phyloP scores from a whole-genome alignment of 2,888 invertebrate genomes.

The Gisinianus flammeolus region DNA sequence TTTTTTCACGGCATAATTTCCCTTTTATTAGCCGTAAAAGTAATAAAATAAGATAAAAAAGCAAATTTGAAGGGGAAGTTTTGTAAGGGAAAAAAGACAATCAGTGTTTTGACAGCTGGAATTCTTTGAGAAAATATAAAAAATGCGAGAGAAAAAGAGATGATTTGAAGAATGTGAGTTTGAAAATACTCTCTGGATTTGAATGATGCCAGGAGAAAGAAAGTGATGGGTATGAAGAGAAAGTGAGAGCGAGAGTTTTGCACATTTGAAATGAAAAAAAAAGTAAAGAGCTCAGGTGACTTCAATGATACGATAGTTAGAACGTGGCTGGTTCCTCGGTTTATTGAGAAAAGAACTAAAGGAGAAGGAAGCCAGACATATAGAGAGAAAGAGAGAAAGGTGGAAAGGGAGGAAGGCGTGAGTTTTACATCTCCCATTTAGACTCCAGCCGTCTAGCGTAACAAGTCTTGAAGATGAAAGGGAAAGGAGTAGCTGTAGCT shows the following conservation, averaged over 20 bases:
- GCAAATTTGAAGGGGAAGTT: no score
- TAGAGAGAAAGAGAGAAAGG: no score
- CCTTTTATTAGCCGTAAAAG: no score
- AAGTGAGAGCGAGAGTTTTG: background rate
- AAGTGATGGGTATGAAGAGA: background rate
- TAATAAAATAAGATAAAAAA: no score
- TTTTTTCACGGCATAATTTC: no score
- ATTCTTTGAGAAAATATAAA: background rate
- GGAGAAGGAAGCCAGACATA: no score
- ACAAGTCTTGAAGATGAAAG: constrained; percentile 11
- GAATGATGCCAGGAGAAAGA: background rate
- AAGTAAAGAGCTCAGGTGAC: constrained; percentile 15
- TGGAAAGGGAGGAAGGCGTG: no score
- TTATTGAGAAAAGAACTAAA: background rate
- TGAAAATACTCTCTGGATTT: no score
- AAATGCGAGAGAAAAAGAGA: no score
- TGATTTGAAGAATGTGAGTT: no score
- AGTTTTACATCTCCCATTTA: no score
- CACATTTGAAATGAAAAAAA: background rate
- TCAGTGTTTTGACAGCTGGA: constrained; percentile 20
- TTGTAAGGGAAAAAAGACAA: background rate
- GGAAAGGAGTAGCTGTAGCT: no score
- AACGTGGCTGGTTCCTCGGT: background rate
- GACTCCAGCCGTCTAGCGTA: background rate
- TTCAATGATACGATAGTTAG: constrained; percentile 11